phyloP scores from a whole-genome alignment of 2,113 vertebrate genomes.

The Aramus guarauna region DNA sequence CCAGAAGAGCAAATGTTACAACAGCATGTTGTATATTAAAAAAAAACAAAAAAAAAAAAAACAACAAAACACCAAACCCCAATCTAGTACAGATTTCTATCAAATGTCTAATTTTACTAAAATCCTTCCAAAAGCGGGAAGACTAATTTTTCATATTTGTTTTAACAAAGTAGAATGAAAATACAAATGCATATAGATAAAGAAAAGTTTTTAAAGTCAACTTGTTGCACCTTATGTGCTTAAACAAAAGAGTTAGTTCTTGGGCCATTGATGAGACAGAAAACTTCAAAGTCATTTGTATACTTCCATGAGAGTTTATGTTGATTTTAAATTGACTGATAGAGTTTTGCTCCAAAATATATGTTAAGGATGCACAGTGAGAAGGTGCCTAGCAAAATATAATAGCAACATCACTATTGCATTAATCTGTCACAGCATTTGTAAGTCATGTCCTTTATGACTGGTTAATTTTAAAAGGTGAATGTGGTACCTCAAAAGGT shows the following conservation, averaged over 20 bases:
- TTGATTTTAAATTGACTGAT: neutral
- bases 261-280: neutral
- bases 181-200: neutral
- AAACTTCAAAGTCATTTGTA: neutral
- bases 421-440: neutral
- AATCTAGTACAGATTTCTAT: constrained; percentile 4
- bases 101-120: neutral
- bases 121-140: neutral
- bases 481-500: neutral
- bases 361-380: neutral
- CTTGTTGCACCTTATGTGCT: neutral
- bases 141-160: neutral
- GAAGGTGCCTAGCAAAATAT: neutral
- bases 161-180: neutral
- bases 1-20: constrained; percentile 10
- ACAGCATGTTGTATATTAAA: neutral
- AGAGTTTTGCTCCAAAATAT: neutral
- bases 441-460: neutral
- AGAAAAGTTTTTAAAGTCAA: neutral
- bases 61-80: too few relatives aligned
- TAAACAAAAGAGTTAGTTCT: neutral
- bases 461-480: neutral
- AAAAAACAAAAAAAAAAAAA: neutral
- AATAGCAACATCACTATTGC: neutral
- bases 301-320: neutral